These are phyloP conservation scores for Pomatostomus ruficeps DNA, from an alignment of 2,113 vertebrate genomes.

Conservation along the genomic window DNA sequence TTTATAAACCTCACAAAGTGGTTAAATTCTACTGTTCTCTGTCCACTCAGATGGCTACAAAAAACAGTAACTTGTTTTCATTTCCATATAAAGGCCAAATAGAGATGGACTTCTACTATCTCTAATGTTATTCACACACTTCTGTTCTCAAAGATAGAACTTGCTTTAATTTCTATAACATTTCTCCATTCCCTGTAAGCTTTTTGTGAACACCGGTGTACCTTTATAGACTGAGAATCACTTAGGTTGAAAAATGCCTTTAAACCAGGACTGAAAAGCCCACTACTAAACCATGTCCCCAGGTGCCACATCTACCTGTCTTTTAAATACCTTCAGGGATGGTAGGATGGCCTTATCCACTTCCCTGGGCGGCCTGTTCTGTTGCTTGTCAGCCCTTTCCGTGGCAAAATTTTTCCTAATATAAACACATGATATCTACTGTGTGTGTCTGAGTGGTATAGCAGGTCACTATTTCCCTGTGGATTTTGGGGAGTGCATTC, in stretches of 20 bases:
- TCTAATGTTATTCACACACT: not conserved
- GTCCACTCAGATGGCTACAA: not conserved
- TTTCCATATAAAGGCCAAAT: not conserved
- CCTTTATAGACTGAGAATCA: not conserved
- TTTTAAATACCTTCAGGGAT: not conserved
- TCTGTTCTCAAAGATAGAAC: not conserved
- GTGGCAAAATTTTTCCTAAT: not conserved
- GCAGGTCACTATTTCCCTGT: not conserved
- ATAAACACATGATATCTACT: not conserved
- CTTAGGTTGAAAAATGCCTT: not conserved
- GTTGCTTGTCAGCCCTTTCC: not conserved
- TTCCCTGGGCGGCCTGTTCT: not conserved
- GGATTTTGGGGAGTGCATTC: not conserved
- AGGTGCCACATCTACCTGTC: not conserved
- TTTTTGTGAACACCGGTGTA: not conserved
- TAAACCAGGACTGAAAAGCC: not conserved
- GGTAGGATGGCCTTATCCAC: not conserved
- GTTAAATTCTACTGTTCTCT: not conserved
- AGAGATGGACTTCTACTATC: not conserved
- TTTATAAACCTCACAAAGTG: not conserved
- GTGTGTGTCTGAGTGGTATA: not conserved
- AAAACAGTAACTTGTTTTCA: not conserved
- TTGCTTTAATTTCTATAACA: not conserved
- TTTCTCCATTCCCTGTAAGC: not conserved
- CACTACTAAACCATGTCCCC: not conserved